phyloP scores from a whole-genome alignment of 2,113 vertebrate species.

The Malurus melanocephalus region DNA sequence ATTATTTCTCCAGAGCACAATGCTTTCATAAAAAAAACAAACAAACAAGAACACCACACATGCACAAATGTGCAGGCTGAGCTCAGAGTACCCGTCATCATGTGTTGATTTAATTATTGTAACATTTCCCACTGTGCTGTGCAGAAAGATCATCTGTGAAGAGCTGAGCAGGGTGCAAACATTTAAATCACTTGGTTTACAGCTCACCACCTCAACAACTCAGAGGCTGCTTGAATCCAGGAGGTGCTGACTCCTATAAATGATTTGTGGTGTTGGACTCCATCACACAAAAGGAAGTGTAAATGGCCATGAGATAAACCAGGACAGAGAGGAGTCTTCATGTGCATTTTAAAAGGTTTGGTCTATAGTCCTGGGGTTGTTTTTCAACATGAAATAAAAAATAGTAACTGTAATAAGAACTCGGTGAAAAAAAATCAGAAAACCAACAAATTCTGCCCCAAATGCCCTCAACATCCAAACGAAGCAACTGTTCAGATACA shows the following conservation, averaged over 20 bases:
- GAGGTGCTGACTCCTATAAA: not conserved
- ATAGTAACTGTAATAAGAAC: not conserved
- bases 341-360: not conserved
- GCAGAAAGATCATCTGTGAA: conserved; percentile 2
- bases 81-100: not conserved
- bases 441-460: not conserved
- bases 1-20: not conserved
- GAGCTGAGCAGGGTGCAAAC: conserved; percentile 15
- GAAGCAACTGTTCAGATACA: not conserved
- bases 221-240: not conserved
- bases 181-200: conserved; percentile 5
- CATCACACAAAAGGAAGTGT: not conserved
- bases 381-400: not conserved
- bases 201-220: not conserved
- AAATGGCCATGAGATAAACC: not conserved
- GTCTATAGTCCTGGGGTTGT: not conserved
- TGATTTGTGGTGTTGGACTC: not conserved
- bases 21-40: not conserved
- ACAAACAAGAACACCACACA: not conserved
- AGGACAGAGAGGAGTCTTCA: not conserved
- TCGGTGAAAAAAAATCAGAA: not conserved
- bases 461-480: not conserved
- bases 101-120: conserved; percentile 1
- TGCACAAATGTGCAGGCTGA: not conserved
- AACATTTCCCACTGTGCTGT: not conserved